Evolutionary conservation across 1,140 invertebrate genomes (phyloP).

Genomic region (Chelonus insularis): DNA sequence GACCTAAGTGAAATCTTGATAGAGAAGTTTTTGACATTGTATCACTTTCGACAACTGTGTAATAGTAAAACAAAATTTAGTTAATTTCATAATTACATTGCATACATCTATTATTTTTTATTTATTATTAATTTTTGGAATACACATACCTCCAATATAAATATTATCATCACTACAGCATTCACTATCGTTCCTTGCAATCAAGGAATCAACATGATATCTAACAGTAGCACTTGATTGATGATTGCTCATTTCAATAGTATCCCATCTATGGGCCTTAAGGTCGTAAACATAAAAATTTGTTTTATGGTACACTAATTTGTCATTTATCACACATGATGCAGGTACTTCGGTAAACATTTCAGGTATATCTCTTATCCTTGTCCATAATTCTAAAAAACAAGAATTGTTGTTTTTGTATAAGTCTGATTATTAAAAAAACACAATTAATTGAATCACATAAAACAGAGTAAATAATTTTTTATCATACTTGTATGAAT

Average conservation of each 20-base stretch:
- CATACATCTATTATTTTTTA: too few species aligned
- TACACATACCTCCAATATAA: constrained; percentile 12
- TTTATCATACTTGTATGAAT: constrained; percentile 34
- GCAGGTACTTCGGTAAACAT: constrained; percentile 32
- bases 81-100: too few species aligned
- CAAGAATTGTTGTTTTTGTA: neutral
- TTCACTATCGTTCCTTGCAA: neutral
- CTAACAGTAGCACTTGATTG: neutral
- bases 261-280: constrained; percentile 19
- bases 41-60: constrained; percentile 10
- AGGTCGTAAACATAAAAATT: constrained; percentile 34
- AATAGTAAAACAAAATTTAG: neutral
- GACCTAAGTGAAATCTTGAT: constrained; percentile 8
- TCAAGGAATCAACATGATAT: constrained; percentile 24
- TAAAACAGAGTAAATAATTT: neutral
- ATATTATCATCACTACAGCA: constrained; percentile 13
- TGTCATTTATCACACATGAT: constrained; percentile 29
- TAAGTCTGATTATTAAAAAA: constrained; percentile 1
- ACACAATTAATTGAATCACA: neutral
- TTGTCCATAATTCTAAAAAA: constrained; percentile 32
- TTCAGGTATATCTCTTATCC: constrained; percentile 16
- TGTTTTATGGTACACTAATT: constrained; percentile 29
- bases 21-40: constrained; percentile 5
- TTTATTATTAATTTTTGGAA: too few species aligned
- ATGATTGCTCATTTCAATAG: neutral